Percentiles rank a stretch among this genome's conserved stretches.
These are phyloP conservation scores for Leptocoma aspasia DNA, from an alignment of 2,113 vertebrate genomes.

Conservation along the genomic window DNA sequence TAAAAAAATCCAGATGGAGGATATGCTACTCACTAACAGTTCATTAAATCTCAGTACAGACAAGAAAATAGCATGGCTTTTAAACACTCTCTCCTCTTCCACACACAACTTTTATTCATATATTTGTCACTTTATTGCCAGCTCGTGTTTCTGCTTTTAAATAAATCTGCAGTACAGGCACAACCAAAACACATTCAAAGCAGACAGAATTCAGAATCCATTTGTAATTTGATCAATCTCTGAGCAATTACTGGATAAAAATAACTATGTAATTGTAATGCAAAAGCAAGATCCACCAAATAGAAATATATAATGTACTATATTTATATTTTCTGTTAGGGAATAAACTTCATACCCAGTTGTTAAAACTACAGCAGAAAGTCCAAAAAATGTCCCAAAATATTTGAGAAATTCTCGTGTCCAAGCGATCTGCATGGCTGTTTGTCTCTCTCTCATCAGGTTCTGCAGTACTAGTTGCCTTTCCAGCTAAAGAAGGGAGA, in stretches of 20 bases:
- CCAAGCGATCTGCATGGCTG: conserved; percentile 89
- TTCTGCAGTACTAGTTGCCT: conserved; percentile 88
- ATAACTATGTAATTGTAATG: background rate
- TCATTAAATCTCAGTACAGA: background rate
- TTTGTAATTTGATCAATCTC: background rate
- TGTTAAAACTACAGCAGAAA: conserved; percentile 74
- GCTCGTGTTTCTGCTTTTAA: background rate
- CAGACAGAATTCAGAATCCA: background rate
- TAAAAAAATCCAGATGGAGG: background rate
- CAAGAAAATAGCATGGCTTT: background rate
- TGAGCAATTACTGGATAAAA: background rate
- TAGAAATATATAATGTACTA: background rate
- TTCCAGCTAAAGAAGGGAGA: conserved; percentile 77
- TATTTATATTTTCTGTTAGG: background rate
- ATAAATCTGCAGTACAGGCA: background rate
- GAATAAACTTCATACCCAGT: conserved; percentile 67
- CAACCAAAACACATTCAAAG: background rate
- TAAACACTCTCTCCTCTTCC: background rate
- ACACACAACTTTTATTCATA: background rate
- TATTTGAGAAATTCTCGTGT: conserved; percentile 88
- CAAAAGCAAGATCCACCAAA: background rate
- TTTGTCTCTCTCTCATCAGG: conserved; percentile 88
- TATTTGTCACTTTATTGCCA: background rate
- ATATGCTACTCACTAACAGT: background rate
- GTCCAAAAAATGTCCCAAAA: conserved; percentile 79